Conservation (phyloP, 1,140 invertebrate genomes). For the Parasteatoda tepidariorum region DNA sequence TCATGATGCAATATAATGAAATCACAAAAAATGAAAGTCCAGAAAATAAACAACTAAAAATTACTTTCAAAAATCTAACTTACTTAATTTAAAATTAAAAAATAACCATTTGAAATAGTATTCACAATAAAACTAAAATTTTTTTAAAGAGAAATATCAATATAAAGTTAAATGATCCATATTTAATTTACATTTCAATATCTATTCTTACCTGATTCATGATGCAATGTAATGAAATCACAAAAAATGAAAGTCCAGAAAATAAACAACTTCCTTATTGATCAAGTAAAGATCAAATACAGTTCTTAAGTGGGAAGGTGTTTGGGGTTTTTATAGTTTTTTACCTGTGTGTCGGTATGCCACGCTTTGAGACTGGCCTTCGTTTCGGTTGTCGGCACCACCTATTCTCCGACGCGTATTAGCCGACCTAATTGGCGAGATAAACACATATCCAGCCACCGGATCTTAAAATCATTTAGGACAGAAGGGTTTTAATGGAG, state of each 20-base stretch:
- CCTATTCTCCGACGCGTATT: not conserved
- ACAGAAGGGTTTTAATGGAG: no score
- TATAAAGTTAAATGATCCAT: no score
- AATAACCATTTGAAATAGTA: no score
- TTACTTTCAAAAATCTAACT: no score
- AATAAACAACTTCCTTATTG: constrained; percentile 1
- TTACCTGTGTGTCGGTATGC: constrained; percentile 3
- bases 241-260: not conserved
- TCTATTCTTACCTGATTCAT: not conserved
- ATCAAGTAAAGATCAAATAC: not conserved
- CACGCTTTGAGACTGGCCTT: constrained; percentile 13
- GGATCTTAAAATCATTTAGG: no score
- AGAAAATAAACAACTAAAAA: no score
- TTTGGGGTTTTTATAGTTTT: constrained; percentile 22
- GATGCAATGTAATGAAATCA: not conserved
- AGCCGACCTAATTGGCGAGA: constrained; percentile 10
- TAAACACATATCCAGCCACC: constrained; percentile 5
- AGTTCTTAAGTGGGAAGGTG: not conserved
- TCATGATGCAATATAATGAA: no score
- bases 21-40: no score
- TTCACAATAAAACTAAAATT: no score
- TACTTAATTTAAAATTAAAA: no score
- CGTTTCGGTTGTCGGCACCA: not conserved
- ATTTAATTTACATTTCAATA: no score
- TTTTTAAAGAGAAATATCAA: no score